A percentile compares a stretch with the other conserved stretches of the same genome.
phyloP scores from a whole-genome alignment of 2,797 vertebrate genomes.

The Emydoidea blandingii region DNA sequence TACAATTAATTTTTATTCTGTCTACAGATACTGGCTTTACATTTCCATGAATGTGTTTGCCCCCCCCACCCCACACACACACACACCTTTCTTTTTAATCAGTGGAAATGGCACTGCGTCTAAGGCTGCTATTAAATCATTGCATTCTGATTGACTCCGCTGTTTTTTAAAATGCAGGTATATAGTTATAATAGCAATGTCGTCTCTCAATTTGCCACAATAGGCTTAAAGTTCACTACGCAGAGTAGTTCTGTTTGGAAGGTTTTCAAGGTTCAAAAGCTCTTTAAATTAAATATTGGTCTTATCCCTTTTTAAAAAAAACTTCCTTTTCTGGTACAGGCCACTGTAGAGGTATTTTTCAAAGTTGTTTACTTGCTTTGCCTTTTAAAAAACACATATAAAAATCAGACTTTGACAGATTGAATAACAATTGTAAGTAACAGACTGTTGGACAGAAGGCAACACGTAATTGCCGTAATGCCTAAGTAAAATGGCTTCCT shows the following conservation, averaged over 20 bases:
- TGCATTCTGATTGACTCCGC: not conserved
- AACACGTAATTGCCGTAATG: slow-evolving; percentile 77
- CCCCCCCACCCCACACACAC: too few species aligned
- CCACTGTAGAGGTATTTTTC: slow-evolving; percentile 58
- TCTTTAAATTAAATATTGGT: slow-evolving; percentile 37
- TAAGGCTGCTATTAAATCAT: not conserved
- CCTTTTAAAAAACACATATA: slow-evolving; percentile 64
- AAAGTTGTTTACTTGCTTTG: slow-evolving; percentile 33
- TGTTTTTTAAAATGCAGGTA: not conserved
- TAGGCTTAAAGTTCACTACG: slow-evolving; percentile 58
- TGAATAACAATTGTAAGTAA: slow-evolving; percentile 80
- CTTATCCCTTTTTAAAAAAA: slow-evolving; percentile 40
- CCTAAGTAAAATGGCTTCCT: slow-evolving; percentile 82
- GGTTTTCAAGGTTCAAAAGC: slow-evolving; percentile 61
- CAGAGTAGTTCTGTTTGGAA: slow-evolving; percentile 36
- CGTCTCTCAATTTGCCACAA: slow-evolving; percentile 50
- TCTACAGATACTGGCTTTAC: not conserved
- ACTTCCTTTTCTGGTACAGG: slow-evolving; percentile 65
- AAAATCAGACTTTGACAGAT: slow-evolving; percentile 79
- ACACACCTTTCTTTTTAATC: not conserved
- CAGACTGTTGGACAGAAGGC: slow-evolving; percentile 79
- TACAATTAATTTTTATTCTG: fast-evolving
- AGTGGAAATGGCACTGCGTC: not conserved
- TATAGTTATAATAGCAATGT: not conserved
- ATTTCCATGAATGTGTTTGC: not conserved